Evolutionary conservation across 2,888 invertebrate species (phyloP).

Genomic region (Gortyna flavago): DNA sequence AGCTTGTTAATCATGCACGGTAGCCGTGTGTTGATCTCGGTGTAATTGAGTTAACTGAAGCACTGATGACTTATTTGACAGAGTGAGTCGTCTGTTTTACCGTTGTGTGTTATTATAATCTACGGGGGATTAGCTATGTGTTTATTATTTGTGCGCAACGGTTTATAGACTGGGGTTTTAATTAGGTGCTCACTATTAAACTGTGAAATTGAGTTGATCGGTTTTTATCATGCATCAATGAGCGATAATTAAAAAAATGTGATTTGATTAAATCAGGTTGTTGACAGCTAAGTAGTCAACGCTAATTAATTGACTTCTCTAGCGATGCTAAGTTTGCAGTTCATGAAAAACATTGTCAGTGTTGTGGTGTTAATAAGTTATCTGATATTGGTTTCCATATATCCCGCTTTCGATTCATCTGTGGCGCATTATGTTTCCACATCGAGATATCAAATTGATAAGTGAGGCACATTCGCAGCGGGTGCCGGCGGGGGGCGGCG

Average conservation of each 20-base stretch:
- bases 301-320: constrained; percentile 35
- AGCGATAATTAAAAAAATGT: constrained; percentile 54
- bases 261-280: constrained; percentile 44
- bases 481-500: constrained; percentile 70
- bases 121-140: constrained; percentile 77
- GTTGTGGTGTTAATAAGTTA: constrained; percentile 37
- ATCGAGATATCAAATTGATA: constrained; percentile 90
- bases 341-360: constrained; percentile 23
- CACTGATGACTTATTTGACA: constrained; percentile 90
- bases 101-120: constrained; percentile 79
- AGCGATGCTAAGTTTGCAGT: constrained; percentile 1
- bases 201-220: constrained; percentile 62
- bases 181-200: constrained; percentile 62
- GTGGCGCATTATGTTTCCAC: constrained; percentile 86
- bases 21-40: constrained; percentile 89
- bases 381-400: constrained; percentile 49
- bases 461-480: constrained; percentile 87
- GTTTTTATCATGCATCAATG: constrained; percentile 57
- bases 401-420: constrained; percentile 76
- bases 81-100: constrained; percentile 85
- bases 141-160: constrained; percentile 70
- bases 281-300: constrained; percentile 28
- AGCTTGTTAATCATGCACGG: constrained; percentile 86
- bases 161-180: constrained; percentile 67
- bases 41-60: constrained; percentile 90